Conservation (phyloP, 2,888 invertebrate genomes). For the Gasteruption jaculator region DNA sequence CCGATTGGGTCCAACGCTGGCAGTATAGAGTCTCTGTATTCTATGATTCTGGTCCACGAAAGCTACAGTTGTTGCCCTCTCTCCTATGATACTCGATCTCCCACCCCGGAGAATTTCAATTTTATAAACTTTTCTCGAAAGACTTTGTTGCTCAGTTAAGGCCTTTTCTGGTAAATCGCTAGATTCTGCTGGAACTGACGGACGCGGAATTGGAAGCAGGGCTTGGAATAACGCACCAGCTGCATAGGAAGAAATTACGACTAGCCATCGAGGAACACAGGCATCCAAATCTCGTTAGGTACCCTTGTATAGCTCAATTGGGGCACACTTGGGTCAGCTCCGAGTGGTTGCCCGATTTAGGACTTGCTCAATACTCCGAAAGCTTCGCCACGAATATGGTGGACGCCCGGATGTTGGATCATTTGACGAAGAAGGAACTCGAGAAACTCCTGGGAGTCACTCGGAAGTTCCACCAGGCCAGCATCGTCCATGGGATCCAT, state of each 20-base stretch:
- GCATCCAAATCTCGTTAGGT: constrained; percentile 80
- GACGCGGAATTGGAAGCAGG: constrained; percentile 89
- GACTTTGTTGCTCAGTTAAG: too few relatives aligned
- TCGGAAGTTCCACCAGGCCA: constrained; percentile 91
- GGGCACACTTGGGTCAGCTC: constrained; percentile 92
- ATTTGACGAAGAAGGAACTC: constrained; percentile 88
- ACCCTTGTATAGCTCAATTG: constrained; percentile 81
- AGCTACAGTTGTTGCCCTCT: too few relatives aligned
- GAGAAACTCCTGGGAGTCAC: constrained; percentile 91
- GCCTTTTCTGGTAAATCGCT: too few relatives aligned
- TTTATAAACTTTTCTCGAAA: constrained; percentile 9
- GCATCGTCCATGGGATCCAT: constrained; percentile 90
- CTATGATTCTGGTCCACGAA: too few relatives aligned
- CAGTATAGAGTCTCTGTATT: too few relatives aligned
- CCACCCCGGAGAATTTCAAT: constrained; percentile 13
- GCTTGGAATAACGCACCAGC: constrained; percentile 84
- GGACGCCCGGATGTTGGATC: constrained; percentile 89
- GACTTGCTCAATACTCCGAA: constrained; percentile 84
- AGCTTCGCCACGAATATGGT: constrained; percentile 85
- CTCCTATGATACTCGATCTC: too few relatives aligned
- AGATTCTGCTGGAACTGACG: constrained; percentile 87
- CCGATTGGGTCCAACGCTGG: too few relatives aligned
- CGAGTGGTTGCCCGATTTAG: constrained; percentile 89
- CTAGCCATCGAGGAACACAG: constrained; percentile 91
- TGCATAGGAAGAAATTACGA: constrained; percentile 89